Base-by-base conservation (phyloP, 2,888 invertebrate species). In the Tinea pellionella region DNA sequence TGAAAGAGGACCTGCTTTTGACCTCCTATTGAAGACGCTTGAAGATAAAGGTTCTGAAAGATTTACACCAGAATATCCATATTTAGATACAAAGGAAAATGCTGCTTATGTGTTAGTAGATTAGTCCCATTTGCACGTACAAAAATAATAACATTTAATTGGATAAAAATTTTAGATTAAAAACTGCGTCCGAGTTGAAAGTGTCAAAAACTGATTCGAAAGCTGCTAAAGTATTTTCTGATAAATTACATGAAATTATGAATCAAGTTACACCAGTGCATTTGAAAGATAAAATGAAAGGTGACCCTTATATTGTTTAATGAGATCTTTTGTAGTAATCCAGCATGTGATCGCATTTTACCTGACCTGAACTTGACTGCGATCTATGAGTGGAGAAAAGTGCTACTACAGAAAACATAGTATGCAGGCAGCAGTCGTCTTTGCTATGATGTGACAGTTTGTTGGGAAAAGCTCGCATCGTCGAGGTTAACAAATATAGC, bases 1-100 rank as follows among this genome's bases (percentile, higher is more conserved):
- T 66, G 82, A 83, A 65, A 73, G 80, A 8, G 82, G 82, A 0
- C 78, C 80, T 15, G 80, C 79, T 0, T 83, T 83, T 63, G 75
- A 82, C 16, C 51, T 77, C 7, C 62, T 83, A 7, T 69, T 81
- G 29, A 70, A 73, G 37, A 69, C 69, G 59, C 63, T 83, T 41
- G 69, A 73, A 19, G 63, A 62, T 9, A 41, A 69, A 2, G 81
- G 80, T 1, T 64, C 64, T 0, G 68, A 69, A 0, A 43, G 62
- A 0, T 82, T 83, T 61, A 70, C 71, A 2, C 69, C 71, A 1
- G 66, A 77, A 2, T 62, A 62, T 60, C 65, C 9, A 59, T 63
- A 0, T 56, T 81, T 11, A 60, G 61, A 1, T 37, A 69, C 67
- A 1, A 74, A 73, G 60, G 69, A 66, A 60, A 66, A 67, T 0